Percentiles rank a stretch among this genome's conserved stretches.
Conservation (phyloP, 1,140 invertebrate species). For the Drosophila mauritiana region DNA sequence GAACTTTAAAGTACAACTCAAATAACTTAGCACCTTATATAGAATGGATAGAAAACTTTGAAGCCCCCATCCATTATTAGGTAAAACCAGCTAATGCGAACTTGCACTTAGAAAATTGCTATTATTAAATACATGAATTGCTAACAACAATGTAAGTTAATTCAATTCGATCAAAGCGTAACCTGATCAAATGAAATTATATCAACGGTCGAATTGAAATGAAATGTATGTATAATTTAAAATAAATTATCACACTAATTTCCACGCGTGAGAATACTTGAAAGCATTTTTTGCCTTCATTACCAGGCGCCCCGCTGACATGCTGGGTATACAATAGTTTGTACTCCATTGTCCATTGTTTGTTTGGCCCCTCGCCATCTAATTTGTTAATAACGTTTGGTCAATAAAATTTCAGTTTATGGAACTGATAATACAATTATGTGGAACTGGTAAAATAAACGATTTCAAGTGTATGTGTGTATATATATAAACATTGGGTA, state of each 20-base stretch:
- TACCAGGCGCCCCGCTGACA: conserved; percentile 19
- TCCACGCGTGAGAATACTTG: conserved; percentile 9
- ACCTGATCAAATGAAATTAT: not conserved
- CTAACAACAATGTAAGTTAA: conserved; percentile 13
- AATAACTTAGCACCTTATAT: conserved; percentile 50
- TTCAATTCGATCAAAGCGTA: conserved; percentile 7
- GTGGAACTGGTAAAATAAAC: conserved; percentile 28
- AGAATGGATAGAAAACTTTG: conserved; percentile 15
- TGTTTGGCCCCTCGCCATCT: conserved; percentile 21
- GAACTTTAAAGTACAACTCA: conserved; percentile 37
- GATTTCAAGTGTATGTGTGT: conserved; percentile 8
- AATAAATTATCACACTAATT: conserved; percentile 19
- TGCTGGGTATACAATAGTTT: conserved; percentile 17
- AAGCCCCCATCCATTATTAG: conserved; percentile 11
- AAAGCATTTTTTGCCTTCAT: conserved; percentile 3
- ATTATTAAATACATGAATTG: not conserved
- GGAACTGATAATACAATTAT: conserved; percentile 48
- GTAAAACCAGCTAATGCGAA: not conserved
- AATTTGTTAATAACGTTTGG: conserved; percentile 53
- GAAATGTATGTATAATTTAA: conserved; percentile 16
- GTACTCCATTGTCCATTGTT: conserved; percentile 23
- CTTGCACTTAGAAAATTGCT: conserved; percentile 6
- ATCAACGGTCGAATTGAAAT: not conserved
- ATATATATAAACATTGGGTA: conserved; percentile 4
- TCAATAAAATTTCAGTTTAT: conserved; percentile 51